phyloP scores from a whole-genome alignment of 2,797 vertebrate species.

The Sebastes itinus region DNA sequence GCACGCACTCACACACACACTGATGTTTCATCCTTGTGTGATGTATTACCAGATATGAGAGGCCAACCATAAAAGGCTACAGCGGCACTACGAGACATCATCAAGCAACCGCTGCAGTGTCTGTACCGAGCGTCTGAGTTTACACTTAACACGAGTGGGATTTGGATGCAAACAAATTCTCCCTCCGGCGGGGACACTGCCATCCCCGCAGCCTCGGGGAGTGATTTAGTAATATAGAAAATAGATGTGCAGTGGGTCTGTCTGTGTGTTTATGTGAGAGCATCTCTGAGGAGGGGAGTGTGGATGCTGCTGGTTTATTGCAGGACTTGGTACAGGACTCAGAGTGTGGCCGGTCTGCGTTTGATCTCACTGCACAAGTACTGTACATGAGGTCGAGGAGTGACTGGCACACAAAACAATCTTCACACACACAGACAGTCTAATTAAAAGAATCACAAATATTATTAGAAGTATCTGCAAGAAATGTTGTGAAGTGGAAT shows the following conservation, averaged over 20 bases:
- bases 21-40: conserved; percentile 53
- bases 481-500: background rate
- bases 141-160: conserved; percentile 69
- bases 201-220: conserved; percentile 42
- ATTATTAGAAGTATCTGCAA: background rate
- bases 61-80: conserved; percentile 82
- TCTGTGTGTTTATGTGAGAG: conserved; percentile 65
- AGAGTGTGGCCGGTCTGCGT: conserved; percentile 36
- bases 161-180: conserved; percentile 69
- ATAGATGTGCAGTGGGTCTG: conserved; percentile 39
- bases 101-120: conserved; percentile 51
- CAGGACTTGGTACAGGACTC: conserved; percentile 34
- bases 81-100: conserved; percentile 52
- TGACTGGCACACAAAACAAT: background rate
- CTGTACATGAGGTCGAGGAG: background rate
- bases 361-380: conserved; percentile 10
- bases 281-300: conserved; percentile 50
- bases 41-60: conserved; percentile 64
- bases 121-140: conserved; percentile 61
- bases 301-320: conserved; percentile 51
- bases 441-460: background rate
- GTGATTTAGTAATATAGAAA: conserved; percentile 74
- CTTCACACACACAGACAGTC: background rate
- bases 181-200: conserved; percentile 47
- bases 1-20: background rate